phyloP scores from a whole-genome alignment of 2,888 invertebrate species.

The Esperia sulphurella region DNA sequence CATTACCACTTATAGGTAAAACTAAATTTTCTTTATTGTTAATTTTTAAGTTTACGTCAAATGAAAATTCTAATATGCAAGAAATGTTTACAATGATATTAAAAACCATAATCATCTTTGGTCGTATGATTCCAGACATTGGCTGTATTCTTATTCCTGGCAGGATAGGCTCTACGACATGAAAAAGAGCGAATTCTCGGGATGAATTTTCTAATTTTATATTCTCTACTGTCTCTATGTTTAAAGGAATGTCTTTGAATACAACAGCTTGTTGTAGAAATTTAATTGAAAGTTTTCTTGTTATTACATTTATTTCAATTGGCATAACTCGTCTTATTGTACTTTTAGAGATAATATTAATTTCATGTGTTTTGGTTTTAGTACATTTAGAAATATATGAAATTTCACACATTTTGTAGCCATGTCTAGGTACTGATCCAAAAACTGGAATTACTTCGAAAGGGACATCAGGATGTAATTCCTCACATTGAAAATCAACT shows the following conservation, averaged over 20 bases:
- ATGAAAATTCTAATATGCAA: slow-evolving; percentile 56
- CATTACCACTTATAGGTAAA: slow-evolving; percentile 64
- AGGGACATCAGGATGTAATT: slow-evolving; percentile 46
- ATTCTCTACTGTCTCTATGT: slow-evolving; percentile 57
- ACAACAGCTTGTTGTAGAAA: slow-evolving; percentile 50
- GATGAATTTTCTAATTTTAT: slow-evolving; percentile 75
- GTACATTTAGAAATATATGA: slow-evolving; percentile 48
- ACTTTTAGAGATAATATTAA: slow-evolving; percentile 44
- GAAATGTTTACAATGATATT: slow-evolving; percentile 62
- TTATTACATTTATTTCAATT: slow-evolving; percentile 53
- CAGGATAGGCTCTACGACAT: slow-evolving; percentile 68
- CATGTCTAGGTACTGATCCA: slow-evolving; percentile 48
- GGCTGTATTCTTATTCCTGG: slow-evolving; percentile 74
- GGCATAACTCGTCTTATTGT: slow-evolving; percentile 32
- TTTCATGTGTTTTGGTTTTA: slow-evolving; percentile 60
- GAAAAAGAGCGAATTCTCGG: slow-evolving; percentile 69
- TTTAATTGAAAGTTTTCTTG: slow-evolving; percentile 61
- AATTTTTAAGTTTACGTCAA: slow-evolving; percentile 58
- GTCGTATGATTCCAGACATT: slow-evolving; percentile 66
- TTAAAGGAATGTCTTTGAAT: slow-evolving; percentile 64
- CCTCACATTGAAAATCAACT: slow-evolving; percentile 52
- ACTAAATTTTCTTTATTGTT: slow-evolving; percentile 65
- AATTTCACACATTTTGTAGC: slow-evolving; percentile 57
- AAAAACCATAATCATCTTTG: slow-evolving; percentile 68
- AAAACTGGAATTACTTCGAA: slow-evolving; percentile 55